Conservation (phyloP, 2,888 invertebrate species). For the Cerastis leucographa region DNA sequence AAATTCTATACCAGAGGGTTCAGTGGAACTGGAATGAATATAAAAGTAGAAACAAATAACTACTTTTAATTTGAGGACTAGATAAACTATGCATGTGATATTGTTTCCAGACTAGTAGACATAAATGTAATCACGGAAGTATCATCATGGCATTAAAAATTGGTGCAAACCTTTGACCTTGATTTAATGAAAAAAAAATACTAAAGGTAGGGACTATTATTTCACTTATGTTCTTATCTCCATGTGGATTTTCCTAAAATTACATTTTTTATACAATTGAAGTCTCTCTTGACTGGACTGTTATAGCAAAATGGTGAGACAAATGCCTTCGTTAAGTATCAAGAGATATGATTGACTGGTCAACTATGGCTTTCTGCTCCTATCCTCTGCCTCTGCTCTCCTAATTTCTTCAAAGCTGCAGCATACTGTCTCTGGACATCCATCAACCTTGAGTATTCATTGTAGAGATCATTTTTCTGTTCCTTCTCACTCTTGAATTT, state of each 20-base stretch:
- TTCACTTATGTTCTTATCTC: background rate
- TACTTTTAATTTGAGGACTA: constrained; percentile 62
- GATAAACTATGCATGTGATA: constrained; percentile 58
- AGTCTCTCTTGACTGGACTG: constrained; percentile 24
- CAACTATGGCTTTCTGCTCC: constrained; percentile 67
- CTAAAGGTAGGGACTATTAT: background rate
- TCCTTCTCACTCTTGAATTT: constrained; percentile 87
- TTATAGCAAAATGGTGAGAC: constrained; percentile 53
- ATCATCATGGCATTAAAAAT: background rate
- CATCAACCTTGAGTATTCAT: constrained; percentile 84
- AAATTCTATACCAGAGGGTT: constrained; percentile 67
- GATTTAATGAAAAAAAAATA: background rate
- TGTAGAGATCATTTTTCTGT: constrained; percentile 79
- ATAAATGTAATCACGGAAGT: background rate
- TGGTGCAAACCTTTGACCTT: background rate
- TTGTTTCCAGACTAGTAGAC: constrained; percentile 22
- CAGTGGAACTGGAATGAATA: constrained; percentile 66
- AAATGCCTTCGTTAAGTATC: constrained; percentile 39
- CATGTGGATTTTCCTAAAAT: background rate
- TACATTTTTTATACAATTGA: background rate
- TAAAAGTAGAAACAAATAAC: constrained; percentile 72
- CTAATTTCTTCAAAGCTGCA: constrained; percentile 84
- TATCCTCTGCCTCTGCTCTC: constrained; percentile 81
- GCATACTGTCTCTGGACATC: constrained; percentile 88
- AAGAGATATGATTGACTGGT: constrained; percentile 47